Evolutionary conservation across 2,888 invertebrate genomes (phyloP).

Genomic region (Drosophila eohydei): DNA sequence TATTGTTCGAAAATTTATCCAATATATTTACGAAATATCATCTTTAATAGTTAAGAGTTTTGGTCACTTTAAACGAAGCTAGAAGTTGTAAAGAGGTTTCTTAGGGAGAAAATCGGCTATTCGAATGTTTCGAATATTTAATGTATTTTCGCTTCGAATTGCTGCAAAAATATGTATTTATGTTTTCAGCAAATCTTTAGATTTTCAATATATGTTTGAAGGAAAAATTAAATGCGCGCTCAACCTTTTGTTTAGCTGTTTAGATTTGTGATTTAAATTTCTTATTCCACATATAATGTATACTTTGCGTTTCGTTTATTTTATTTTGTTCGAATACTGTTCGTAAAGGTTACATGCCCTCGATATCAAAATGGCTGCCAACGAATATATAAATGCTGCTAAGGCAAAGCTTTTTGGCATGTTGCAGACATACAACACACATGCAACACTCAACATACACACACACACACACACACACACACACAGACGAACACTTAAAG

Average conservation of each 20-base stretch:
- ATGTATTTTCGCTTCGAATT: conserved; percentile 5
- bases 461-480: conserved; percentile 23
- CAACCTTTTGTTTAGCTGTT: conserved; percentile 69
- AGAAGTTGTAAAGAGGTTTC: conserved; percentile 36
- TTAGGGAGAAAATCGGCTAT: conserved; percentile 34
- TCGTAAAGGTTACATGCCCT: conserved; percentile 57
- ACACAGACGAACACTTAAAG: conserved; percentile 41
- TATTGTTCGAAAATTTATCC: conserved; percentile 74
- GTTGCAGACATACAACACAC: conserved; percentile 29
- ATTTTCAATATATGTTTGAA: conserved; percentile 32
- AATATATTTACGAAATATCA: conserved; percentile 55
- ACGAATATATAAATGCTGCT: conserved; percentile 53
- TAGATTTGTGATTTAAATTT: conserved; percentile 19
- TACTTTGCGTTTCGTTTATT: conserved; percentile 28
- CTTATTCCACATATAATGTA: conserved; percentile 40
- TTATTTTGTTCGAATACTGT: conserved; percentile 67
- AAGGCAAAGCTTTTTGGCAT: conserved; percentile 53
- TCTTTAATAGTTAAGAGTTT: conserved; percentile 53
- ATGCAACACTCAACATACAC: conserved; percentile 30
- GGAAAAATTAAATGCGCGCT: conserved; percentile 74
- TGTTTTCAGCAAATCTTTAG: conserved; percentile 43
- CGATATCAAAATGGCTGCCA: conserved; percentile 56
- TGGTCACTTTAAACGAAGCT: conserved; percentile 61
- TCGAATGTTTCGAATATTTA: conserved; percentile 5
- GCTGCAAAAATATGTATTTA: conserved; percentile 39